phyloP scores from a whole-genome alignment of 2,888 invertebrate genomes.

The Rhopalosiphum nymphaeae region DNA sequence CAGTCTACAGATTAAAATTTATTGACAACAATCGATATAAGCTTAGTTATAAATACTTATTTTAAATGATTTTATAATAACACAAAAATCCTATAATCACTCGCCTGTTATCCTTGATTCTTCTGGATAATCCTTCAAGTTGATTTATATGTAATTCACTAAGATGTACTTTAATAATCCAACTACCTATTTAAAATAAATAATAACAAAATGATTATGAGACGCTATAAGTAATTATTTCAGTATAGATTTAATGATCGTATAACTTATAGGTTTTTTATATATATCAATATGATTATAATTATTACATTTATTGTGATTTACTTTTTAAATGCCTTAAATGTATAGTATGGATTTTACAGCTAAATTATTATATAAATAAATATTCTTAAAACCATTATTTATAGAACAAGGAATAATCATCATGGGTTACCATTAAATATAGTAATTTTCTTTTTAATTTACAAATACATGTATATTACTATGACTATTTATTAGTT shows the following conservation, averaged over 20 bases:
- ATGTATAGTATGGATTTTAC: neutral
- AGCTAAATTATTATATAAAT: neutral
- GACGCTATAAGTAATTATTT: neutral
- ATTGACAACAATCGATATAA: neutral
- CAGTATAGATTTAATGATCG: neutral
- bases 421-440: too few species aligned
- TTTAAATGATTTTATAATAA: neutral
- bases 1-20: neutral
- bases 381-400: neutral
- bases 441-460: too few species aligned
- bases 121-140: neutral
- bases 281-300: neutral
- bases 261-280: neutral
- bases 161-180: neutral
- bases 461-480: too few species aligned
- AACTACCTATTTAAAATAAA: neutral
- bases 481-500: too few species aligned
- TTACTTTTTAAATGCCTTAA: neutral
- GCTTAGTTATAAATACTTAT: neutral
- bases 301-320: neutral
- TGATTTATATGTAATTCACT: neutral
- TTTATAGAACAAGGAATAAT: too few species aligned
- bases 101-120: neutral
- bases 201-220: neutral
- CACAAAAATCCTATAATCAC: neutral